phyloP scores from a whole-genome alignment of 2,888 invertebrate species.

The Drosophila mettleri region DNA sequence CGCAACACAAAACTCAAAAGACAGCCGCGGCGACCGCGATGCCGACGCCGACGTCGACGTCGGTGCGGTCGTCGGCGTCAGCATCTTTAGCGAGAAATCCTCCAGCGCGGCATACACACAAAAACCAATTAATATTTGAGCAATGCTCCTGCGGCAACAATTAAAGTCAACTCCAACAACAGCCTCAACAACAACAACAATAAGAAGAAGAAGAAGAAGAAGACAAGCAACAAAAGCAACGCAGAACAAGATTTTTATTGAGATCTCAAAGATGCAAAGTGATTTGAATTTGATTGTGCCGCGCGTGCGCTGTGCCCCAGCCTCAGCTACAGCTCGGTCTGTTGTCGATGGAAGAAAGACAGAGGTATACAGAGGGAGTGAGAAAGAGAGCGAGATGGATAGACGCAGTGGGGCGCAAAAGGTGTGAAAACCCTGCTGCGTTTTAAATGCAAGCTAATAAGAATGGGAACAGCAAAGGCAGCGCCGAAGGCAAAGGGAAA shows the following conservation, averaged over 20 bases:
- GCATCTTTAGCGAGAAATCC: constrained; percentile 72
- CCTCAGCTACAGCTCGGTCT: background rate
- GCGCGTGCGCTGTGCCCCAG: constrained; percentile 64
- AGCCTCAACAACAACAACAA: constrained; percentile 31
- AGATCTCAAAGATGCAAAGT: constrained; percentile 84
- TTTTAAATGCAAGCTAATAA: constrained; percentile 84
- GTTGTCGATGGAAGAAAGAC: background rate
- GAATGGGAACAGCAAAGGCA: constrained; percentile 52
- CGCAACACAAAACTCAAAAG: constrained; percentile 51
- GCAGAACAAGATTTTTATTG: constrained; percentile 77
- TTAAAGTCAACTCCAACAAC: constrained; percentile 77
- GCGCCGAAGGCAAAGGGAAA: background rate
- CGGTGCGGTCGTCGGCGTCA: constrained; percentile 17
- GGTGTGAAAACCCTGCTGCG: constrained; percentile 85
- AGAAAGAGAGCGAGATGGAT: constrained; percentile 1
- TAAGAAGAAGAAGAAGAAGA: constrained; percentile 46
- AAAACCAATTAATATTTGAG: constrained; percentile 83
- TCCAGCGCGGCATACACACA: constrained; percentile 57
- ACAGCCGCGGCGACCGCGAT: constrained; percentile 24
- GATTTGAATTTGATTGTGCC: constrained; percentile 81
- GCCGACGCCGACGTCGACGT: constrained; percentile 5
- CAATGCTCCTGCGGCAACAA: constrained; percentile 83
- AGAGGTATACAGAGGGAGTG: background rate
- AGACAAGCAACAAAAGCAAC: constrained; percentile 27
- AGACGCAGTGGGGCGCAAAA: constrained; percentile 82